Conservation (phyloP, 2,113 vertebrate species). For the Zosterops hypoxanthus region DNA sequence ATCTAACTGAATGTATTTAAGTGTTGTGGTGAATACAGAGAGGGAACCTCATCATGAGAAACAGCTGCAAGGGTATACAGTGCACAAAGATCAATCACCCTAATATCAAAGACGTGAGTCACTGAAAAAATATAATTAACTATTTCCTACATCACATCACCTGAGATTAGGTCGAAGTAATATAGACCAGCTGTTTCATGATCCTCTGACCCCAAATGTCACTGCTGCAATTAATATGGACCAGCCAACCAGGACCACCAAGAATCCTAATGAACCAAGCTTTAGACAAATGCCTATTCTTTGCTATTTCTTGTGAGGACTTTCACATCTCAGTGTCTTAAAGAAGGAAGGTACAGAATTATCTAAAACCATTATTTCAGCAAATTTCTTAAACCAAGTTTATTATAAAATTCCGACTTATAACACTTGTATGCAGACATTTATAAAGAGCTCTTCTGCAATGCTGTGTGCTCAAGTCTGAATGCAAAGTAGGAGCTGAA, state of each 20-base stretch:
- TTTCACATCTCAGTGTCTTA: background rate
- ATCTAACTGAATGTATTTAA: background rate
- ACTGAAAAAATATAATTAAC: conserved; percentile 9
- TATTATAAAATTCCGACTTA: background rate
- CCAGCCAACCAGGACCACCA: conserved; percentile 19
- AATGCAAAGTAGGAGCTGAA: background rate
- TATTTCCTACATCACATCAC: conserved; percentile 47
- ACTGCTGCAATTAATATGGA: conserved; percentile 9
- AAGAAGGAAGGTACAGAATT: background rate
- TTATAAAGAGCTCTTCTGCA: background rate
- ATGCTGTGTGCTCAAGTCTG: background rate
- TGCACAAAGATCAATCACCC: background rate
- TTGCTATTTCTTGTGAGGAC: background rate
- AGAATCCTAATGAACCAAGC: background rate
- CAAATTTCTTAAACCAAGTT: background rate
- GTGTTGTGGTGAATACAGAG: background rate
- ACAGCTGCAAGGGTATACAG: background rate
- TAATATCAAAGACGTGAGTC: background rate
- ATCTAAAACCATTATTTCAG: background rate
- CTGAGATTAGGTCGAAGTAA: conserved; percentile 38
- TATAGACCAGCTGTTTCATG: background rate
- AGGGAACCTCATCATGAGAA: background rate
- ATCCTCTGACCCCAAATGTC: conserved; percentile 5
- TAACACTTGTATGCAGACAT: background rate
- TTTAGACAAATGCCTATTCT: background rate